Evolutionary conservation across 2,888 invertebrate species (phyloP), one percentile per base, ranked within the genome.

Genomic region (Volucella inflata): DNA sequence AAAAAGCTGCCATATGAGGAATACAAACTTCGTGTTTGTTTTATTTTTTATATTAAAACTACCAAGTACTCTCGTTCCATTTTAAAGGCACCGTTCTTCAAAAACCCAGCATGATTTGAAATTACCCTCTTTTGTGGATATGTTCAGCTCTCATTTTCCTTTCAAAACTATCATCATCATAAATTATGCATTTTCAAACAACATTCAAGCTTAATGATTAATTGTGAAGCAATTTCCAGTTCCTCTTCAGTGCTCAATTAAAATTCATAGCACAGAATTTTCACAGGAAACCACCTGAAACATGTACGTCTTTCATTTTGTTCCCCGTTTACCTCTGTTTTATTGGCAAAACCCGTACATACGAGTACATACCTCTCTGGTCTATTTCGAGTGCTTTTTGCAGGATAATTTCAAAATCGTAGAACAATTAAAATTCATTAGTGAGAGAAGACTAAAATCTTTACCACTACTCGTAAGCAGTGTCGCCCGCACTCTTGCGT

Each of bases 361-460:
- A 48, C 16, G 51, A 17, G 17, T 11, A 11, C 65, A 11, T 30
- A 17, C 8, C n/a, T 30, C 51, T 2, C 30, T 21, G 21, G 8
- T 14, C 60, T 36, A 14, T 46, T 14, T 67, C 50, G 36, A 59
- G 67, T 67, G 50, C 65, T 40, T 17, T 60, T 60, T 68, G 50
- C 30, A 51, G 57, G 44, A 48, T 40, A 44, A 51, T 68, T 67
- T 67, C 59, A 38, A 68, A 76, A 60, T 78, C 21, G 38, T 44
- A 67, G 50, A 48, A 68, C 62, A 78, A 78, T 72, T 83, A 72
- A 78, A 83, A 78, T 83, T 78, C 67, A 78, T 78, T 72, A 78
- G 62, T 55, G 62, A 62, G 30, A 30, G 77, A 55, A 71, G 77
- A 62, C 55, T 71, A 71, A 77, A 60, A 67, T 51, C 67, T n/a